Percentiles rank a stretch among this genome's conserved stretches.
Evolutionary conservation across 2,113 vertebrate genomes (phyloP).

Genomic region (Casuarius casuarius): DNA sequence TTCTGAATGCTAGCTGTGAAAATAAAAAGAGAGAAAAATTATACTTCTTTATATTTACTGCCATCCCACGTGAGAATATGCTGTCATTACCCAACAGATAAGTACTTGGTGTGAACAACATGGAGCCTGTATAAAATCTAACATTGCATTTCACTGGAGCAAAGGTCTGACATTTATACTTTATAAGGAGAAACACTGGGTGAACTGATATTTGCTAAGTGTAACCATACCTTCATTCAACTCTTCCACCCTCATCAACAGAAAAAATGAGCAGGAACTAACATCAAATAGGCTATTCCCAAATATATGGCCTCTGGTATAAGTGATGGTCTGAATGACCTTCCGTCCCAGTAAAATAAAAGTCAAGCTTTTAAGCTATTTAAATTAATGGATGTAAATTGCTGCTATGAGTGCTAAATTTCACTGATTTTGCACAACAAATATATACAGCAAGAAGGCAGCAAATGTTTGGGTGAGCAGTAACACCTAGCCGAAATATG

Average conservation of each 20-base stretch:
- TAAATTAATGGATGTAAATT: background rate
- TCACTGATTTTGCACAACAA: background rate
- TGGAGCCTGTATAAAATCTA: background rate
- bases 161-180: background rate
- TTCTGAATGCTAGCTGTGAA: conserved; percentile 24
- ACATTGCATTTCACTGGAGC: background rate
- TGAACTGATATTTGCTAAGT: conserved; percentile 1
- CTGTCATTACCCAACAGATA: conserved; percentile 45
- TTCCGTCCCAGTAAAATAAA: background rate
- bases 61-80: conserved; percentile 37
- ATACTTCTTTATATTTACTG: conserved; percentile 47
- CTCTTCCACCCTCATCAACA: background rate
- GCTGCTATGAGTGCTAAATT: background rate
- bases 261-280: background rate
- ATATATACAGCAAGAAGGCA: background rate
- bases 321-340: background rate
- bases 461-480: background rate
- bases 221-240: background rate
- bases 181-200: background rate
- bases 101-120: conserved; percentile 25
- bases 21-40: conserved; percentile 18
- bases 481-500: background rate
- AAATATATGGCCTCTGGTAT: background rate
- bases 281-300: background rate
- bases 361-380: background rate